Evolutionary conservation across 2,888 invertebrate species (phyloP).

Genomic region (Oligia strigilis): DNA sequence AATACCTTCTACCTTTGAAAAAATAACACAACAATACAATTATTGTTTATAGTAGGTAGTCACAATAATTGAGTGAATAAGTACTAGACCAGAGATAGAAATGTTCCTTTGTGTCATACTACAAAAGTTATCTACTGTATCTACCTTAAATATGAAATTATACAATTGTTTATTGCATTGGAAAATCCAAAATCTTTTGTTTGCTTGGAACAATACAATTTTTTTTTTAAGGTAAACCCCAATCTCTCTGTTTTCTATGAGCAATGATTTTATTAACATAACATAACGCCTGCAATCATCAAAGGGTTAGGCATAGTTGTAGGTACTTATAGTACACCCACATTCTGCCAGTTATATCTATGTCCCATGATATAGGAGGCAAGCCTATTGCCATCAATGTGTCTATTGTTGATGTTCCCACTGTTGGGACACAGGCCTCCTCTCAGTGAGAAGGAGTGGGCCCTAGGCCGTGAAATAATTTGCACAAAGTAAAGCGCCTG

Average conservation of each 20-base stretch:
- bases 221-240: not conserved
- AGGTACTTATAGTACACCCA: not conserved
- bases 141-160: not conserved
- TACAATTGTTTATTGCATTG: not conserved
- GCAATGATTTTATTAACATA: not conserved
- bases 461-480: too few species aligned
- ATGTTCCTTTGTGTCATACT: not conserved
- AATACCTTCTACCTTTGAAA: slow-evolving; percentile 12
- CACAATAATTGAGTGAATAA: not conserved
- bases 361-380: not conserved
- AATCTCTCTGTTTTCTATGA: not conserved
- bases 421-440: not conserved
- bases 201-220: not conserved
- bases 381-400: not conserved
- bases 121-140: not conserved
- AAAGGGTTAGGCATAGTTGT: not conserved
- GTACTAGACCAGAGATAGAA: not conserved
- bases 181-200: not conserved
- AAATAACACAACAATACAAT: slow-evolving; percentile 10
- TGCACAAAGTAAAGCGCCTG: too few species aligned
- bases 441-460: too few species aligned
- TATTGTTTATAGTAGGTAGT: slow-evolving; percentile 2
- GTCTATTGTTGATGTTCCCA: not conserved
- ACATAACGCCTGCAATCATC: not conserved
- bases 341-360: not conserved